Percentiles rank a stretch among this genome's conserved stretches.
phyloP scores from a whole-genome alignment of 2,888 invertebrate species.

The Meteorus cinctellus region DNA sequence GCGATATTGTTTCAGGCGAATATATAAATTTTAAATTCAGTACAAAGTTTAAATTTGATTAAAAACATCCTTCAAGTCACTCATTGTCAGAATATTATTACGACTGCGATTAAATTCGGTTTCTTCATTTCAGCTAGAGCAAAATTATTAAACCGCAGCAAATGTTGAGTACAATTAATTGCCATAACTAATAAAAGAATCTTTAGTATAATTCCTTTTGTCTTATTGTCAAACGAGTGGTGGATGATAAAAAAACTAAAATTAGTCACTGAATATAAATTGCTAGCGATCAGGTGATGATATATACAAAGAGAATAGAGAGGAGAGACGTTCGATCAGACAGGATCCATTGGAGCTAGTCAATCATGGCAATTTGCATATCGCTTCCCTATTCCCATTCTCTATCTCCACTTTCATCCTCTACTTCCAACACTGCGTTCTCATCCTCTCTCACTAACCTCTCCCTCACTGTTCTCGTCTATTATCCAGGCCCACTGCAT shows the following conservation, averaged over 20 bases:
- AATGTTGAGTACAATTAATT: no score
- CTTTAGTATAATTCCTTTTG: no score
- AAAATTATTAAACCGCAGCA: no score
- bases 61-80: no score
- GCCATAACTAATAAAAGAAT: no score
- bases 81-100: no score
- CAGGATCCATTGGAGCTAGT: conserved; percentile 58
- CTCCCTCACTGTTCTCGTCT: conserved; percentile 53
- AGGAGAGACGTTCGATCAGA: conserved; percentile 19
- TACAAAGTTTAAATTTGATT: no score
- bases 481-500: conserved; percentile 55
- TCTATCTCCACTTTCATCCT: conserved; percentile 44
- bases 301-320: not conserved
- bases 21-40: no score
- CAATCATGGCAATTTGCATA: conserved; percentile 66
- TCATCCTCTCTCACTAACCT: conserved; percentile 47
- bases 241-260: not conserved
- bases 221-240: not conserved
- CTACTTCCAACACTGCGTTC: conserved; percentile 6
- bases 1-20: no score
- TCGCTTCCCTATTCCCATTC: conserved; percentile 47
- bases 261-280: conserved; percentile 31
- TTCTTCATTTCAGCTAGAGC: no score
- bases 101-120: no score
- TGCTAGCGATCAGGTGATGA: conserved; percentile 25